Base-by-base conservation (phyloP, 2,113 vertebrate genomes). In the Alethe castanea region DNA sequence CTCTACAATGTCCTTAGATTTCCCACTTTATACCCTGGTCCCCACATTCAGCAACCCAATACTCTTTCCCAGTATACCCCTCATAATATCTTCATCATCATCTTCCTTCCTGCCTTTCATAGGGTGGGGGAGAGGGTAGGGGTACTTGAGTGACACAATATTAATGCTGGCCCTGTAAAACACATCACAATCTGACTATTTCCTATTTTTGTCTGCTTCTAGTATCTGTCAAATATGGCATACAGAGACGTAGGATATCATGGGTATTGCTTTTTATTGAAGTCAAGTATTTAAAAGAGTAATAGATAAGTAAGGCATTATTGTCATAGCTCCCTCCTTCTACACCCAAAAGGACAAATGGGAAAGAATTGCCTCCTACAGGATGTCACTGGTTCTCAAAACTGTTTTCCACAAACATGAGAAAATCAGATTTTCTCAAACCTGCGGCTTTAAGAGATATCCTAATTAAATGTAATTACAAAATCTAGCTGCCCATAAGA, bases 81-180 rank as follows among this genome's bases (percentile, higher is more conserved):
- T 26, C 11, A 4, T n/a, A 72, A 29, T 14, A 47, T 22, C 4
- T 36, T 40, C 14, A 65, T 73, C 42, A 62, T 42, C 40, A 54
- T 33, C 17, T 57, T 66, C 29, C n/a, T 82, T 67, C 28, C 3
- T 50, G 48, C 20, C 36, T 81, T 72, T 78, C 28, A 23, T 45
- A 38, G 22, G 8, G 8, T 19, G 8, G 2, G 10, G 9, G 2
- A 2, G 36, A 14, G 7, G 9, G 16, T 4, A 2, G 7, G 9
- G 2, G 3, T 19, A 44, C 31, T 52, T n/a, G 17, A 82, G n/a
- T 47, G 66, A 60, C 36, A 44, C 9, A 24, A 28, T 74, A 19
- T 52, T 40, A 90, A 56, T n/a, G 25, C n/a, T 72, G 40, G 12
- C 35, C 48, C 24, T 36, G 13, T 48, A 42, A 77, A 82, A 76